Conservation (phyloP, 64 coral and sea anemone species). For the Stichodactyla helianthus region DNA sequence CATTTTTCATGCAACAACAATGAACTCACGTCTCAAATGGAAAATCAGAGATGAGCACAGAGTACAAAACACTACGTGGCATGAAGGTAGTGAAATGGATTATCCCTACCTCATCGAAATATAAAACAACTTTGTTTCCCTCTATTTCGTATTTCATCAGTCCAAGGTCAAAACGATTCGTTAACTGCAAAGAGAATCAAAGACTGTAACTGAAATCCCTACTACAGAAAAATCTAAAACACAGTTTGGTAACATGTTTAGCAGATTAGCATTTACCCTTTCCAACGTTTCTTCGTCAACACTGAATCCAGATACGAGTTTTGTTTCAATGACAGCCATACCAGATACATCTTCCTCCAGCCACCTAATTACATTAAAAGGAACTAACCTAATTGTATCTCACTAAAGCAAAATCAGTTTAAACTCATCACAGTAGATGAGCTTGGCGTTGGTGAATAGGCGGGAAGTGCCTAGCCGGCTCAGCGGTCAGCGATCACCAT, state of each 20-base stretch:
- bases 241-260: not conserved
- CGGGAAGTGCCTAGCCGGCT: no score
- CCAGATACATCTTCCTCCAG: conserved; percentile 66
- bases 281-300: conserved; percentile 78
- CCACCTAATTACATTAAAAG: conserved; percentile 46
- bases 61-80: no score
- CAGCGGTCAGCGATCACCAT: no score
- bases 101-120: conserved; percentile 75
- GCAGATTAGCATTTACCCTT: conserved; percentile 21
- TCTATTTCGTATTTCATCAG: conserved; percentile 69
- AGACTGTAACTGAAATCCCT: no score
- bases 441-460: no score
- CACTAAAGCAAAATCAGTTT: no score
- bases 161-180: conserved; percentile 36
- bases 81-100: no score
- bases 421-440: no score
- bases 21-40: no score
- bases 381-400: not conserved
- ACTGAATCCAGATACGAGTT: conserved; percentile 84
- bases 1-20: no score
- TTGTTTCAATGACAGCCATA: conserved; percentile 92
- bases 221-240: not conserved
- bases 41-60: no score
- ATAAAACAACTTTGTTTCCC: conserved; percentile 79
- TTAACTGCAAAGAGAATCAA: conserved; percentile 25